These are phyloP conservation scores for Sparus aurata DNA, from an alignment of 2,797 vertebrate genomes.

Conservation along the genomic window DNA sequence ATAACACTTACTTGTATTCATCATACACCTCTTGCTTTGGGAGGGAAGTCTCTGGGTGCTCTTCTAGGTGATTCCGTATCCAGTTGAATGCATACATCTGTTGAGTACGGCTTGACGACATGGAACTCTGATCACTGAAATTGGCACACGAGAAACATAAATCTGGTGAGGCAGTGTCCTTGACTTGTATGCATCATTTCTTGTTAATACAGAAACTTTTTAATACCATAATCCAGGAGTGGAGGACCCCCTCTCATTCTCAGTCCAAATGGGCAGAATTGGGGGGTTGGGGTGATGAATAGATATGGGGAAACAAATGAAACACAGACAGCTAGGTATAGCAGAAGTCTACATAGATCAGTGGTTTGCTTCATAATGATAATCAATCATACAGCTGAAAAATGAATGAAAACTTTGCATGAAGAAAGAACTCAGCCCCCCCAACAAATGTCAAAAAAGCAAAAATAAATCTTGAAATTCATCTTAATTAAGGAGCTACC, in stretches of 20 bases:
- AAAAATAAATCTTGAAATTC: slow-evolving; percentile 27
- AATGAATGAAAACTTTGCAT: slow-evolving; percentile 38
- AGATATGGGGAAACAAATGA: slow-evolving; percentile 88
- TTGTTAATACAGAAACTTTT: slow-evolving; percentile 82
- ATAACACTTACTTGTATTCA: slow-evolving; percentile 96
- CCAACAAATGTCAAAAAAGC: slow-evolving; percentile 22
- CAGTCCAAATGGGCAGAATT: slow-evolving; percentile 88
- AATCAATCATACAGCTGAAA: slow-evolving; percentile 63
- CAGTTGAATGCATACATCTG: slow-evolving; percentile 99
- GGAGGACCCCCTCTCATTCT: slow-evolving; percentile 87
- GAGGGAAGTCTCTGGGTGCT: slow-evolving; percentile 98
- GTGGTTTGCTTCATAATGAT: slow-evolving; percentile 67
- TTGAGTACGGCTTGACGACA: slow-evolving; percentile 98
- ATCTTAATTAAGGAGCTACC: slow-evolving; percentile 26
- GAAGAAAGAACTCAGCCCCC: slow-evolving; percentile 27
- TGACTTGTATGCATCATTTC: slow-evolving; percentile 68
- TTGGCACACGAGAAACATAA: slow-evolving; percentile 31
- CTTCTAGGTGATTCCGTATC: slow-evolving; percentile 98
- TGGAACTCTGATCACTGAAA: slow-evolving; percentile 95
- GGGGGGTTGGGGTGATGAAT: slow-evolving; percentile 84
- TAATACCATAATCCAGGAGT: slow-evolving; percentile 88
- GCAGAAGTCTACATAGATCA: slow-evolving; percentile 77
- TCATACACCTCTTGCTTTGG: slow-evolving; percentile 99
- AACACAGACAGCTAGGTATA: slow-evolving; percentile 85
- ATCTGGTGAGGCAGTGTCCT: slow-evolving; percentile 56